Evolutionary conservation across 2,888 invertebrate species (phyloP), one percentile per base, ranked within the genome.

Genomic region (Drosophila mulleri): DNA sequence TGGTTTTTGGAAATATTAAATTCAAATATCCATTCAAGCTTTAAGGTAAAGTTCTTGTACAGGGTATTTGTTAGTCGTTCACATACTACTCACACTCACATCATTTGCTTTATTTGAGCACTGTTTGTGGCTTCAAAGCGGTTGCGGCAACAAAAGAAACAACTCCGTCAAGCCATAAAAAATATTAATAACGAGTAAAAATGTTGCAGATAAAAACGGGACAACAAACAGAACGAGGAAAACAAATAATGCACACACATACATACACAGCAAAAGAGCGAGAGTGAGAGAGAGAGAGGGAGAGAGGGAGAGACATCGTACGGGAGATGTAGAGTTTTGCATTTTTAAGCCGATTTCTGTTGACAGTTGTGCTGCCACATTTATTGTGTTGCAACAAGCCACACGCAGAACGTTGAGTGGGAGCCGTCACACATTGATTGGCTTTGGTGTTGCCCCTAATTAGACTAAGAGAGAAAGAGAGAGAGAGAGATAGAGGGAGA

Each of bases 301-400:
- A 37, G 26, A 1, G 26, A 14, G 23, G 0, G 23, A 0, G 18
- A 32, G 23, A 35, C 8, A 20, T 6, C 0, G 26, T 20, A 11
- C 16, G 2, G 9, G 12, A 20, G 12, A 26, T 12, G 47, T 1
- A 41, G 57, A 32, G 71, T 72, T 78, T 78, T 79, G 72, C 60
- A 78, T 67, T 78, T 75, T 66, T 63, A 78, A 78, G 72, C 79
- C 75, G 79, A 72, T 79, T 78, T 72, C 53, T 66, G 62, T 72
- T 63, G 75, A 57, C 62, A 58, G 57, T 63, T 47, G 35, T 39
- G 39, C 41, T 26, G 48, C 11, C 39, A n/a, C 14, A 44, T 67
- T 61, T 56, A 20, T 45, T 56, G 42, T 48, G 41, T n/a, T 52
- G 41, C 64, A 65, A 44, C 64, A 39, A 20, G 26, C 41, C 32